phyloP scores from a whole-genome alignment of 2,113 vertebrate genomes.

The Ophthalmolycus amberensis region DNA sequence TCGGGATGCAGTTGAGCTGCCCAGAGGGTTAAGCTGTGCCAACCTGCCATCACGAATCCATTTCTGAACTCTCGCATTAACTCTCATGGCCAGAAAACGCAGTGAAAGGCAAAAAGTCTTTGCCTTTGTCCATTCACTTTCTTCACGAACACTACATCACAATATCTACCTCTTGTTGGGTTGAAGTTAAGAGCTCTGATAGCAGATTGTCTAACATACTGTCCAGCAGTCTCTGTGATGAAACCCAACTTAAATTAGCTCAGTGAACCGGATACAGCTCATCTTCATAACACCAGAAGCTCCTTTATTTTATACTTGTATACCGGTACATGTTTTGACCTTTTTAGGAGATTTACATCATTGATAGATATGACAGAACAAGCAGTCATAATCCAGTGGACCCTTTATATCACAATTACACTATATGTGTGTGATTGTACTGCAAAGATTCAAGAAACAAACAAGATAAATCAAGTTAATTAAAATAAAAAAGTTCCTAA shows the following conservation, averaged over 20 bases:
- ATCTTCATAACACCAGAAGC: neutral
- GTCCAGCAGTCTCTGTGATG: neutral
- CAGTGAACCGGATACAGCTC: neutral
- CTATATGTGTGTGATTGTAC: neutral
- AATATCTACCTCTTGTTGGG: neutral
- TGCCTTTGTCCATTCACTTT: slow-evolving; percentile 51
- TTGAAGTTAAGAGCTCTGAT: neutral
- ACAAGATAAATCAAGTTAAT: neutral
- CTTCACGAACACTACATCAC: slow-evolving; percentile 5
- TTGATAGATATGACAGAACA: neutral
- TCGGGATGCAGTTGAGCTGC: slow-evolving; percentile 6
- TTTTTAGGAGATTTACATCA: neutral
- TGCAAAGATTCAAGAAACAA: neutral
- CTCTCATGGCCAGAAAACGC: slow-evolving; percentile 31
- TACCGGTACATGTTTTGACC: neutral
- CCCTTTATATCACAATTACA: neutral
- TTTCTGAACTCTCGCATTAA: slow-evolving; percentile 40
- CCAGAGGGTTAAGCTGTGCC: slow-evolving; percentile 21
- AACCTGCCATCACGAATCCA: slow-evolving; percentile 38
- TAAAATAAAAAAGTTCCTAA: neutral
- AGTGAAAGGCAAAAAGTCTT: slow-evolving; percentile 24
- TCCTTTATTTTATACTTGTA: neutral
- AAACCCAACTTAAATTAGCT: neutral
- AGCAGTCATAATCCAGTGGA: neutral
- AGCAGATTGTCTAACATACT: neutral